Evolutionary conservation across 2,113 vertebrate genomes (phyloP), one percentile per base, ranked within the genome.

Genomic region (Trinectes maculatus): DNA sequence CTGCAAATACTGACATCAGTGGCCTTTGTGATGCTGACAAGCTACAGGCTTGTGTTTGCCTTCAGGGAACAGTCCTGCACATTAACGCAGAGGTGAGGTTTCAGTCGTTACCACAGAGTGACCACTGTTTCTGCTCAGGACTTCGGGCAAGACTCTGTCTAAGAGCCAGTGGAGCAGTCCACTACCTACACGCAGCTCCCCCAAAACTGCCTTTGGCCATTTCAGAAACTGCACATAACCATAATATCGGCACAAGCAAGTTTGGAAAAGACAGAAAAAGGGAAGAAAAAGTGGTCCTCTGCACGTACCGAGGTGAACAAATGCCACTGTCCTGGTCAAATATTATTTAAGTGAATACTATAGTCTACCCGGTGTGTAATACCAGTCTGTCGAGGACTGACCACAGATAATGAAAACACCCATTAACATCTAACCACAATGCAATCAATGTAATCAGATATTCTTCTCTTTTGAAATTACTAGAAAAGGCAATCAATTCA

Each of bases 201-300:
- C 53, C 15, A 61, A 42, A 44, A 77, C 55, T 63, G 72, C 85
- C 88, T 62, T 16, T 1, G 60, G 85, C 79, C 13, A 61, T 84
- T 84, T 67, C 51, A 79, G 67, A 68, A 77, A 70, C 46, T 58
- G 71, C 78, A 77, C 68, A 67, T 29, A 71, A 75, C 60, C 26
- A 73, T 74, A 69, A 77, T 37, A 80, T 58, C 72, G 71, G 74
- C 69, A 73, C 26, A 77, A 71, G 62, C 55, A 66, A 54, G 36
- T 59, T 82, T 44, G 31, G 46, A 43, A 77, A 80, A 53, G 22
- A 64, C 5, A 1, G 57, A 74, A 55, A 55, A 65, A 18, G 19
- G 59, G 63, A 42, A 22, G 19, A 21, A 37, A 67, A 49, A n/a
- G n/a, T 19, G 7, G 31, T 13, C 13, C 18, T 42, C 21, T 11